Evolutionary conservation across 2,113 vertebrate species (phyloP).

Genomic region (Opisthocomus hoazin): DNA sequence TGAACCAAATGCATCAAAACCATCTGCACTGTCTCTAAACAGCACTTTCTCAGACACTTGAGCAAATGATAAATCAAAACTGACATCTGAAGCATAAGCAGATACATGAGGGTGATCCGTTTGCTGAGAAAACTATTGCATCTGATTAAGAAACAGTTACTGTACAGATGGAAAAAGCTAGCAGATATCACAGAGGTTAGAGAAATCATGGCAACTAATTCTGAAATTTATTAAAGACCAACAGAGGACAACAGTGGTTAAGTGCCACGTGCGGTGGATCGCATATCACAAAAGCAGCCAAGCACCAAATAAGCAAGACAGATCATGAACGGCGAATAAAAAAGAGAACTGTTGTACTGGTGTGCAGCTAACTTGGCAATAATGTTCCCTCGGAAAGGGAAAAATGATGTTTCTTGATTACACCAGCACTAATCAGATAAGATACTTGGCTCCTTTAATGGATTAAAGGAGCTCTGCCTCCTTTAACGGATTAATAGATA

Average conservation of each 20-base stretch:
- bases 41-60: not conserved
- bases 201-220: not conserved
- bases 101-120: not conserved
- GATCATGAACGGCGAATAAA: not conserved
- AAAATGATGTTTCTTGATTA: not conserved
- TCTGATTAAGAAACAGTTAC: not conserved
- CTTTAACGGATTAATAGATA: not conserved
- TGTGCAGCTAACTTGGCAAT: not conserved
- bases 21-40: not conserved
- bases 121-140: not conserved
- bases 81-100: not conserved
- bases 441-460: not conserved
- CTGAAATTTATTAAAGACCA: not conserved
- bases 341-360: not conserved
- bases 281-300: not conserved
- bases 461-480: not conserved
- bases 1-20: not conserved
- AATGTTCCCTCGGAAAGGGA: not conserved
- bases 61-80: not conserved
- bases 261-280: not conserved
- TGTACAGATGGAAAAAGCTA: not conserved
- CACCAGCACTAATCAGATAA: not conserved
- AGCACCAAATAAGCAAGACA: not conserved
- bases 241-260: not conserved
- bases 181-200: not conserved